These are phyloP conservation scores for Enteromius treurensis DNA, from an alignment of 2,797 vertebrate species.

Conservation along the genomic window DNA sequence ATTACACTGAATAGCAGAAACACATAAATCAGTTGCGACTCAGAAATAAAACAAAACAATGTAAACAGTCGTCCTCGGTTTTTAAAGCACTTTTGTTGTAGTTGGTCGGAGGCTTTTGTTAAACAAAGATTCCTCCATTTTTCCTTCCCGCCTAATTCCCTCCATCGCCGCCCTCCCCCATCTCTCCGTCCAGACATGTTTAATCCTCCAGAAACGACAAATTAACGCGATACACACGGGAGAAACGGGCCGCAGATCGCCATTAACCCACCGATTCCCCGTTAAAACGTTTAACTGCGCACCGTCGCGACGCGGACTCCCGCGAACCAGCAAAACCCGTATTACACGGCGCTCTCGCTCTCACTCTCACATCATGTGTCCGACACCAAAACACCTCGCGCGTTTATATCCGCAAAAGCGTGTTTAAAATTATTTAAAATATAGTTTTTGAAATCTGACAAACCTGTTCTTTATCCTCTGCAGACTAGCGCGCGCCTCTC, in stretches of 20 bases:
- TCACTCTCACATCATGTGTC: rapidly evolving
- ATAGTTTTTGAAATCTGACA: neutral
- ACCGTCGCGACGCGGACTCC: neutral
- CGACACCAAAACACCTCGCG: rapidly evolving
- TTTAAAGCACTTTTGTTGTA: neutral
- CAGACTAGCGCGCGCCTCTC: neutral
- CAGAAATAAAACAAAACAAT: too few species aligned
- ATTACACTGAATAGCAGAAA: rapidly evolving
- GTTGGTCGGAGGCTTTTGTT: slow-evolving; percentile 24
- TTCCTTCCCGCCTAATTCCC: slow-evolving; percentile 75
- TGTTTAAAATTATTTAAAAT: neutral
- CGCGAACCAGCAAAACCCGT: neutral
- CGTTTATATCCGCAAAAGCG: rapidly evolving
- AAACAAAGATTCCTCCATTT: slow-evolving; percentile 80
- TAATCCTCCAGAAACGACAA: neutral
- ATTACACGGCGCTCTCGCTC: rapidly evolving
- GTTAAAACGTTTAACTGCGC: slow-evolving; percentile 22
- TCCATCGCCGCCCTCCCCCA: slow-evolving; percentile 64
- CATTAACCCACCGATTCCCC: neutral
- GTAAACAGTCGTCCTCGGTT: neutral
- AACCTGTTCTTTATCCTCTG: slow-evolving; percentile 28
- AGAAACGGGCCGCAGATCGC: neutral
- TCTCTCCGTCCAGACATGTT: neutral
- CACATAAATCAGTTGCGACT: rapidly evolving
- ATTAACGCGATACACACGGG: neutral